Evolutionary conservation across 1,140 invertebrate genomes (phyloP).

Genomic region (Neocloeon triangulifer): DNA sequence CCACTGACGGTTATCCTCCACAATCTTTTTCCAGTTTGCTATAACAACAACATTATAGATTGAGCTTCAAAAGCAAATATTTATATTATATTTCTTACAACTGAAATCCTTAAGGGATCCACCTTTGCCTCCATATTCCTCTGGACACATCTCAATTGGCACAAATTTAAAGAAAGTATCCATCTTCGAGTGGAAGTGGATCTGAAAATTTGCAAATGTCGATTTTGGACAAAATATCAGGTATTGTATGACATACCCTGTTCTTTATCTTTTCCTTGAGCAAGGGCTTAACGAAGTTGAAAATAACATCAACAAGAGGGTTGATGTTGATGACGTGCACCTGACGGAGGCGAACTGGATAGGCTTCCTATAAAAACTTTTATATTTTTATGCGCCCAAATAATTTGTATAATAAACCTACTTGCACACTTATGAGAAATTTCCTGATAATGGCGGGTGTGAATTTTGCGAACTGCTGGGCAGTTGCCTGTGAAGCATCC

Average conservation of each 20-base stretch:
- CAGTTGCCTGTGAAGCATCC: slow-evolving; percentile 45
- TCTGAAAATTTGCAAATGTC: slow-evolving; percentile 15
- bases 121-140: slow-evolving; percentile 53
- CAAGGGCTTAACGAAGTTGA: slow-evolving; percentile 64
- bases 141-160: slow-evolving; percentile 50
- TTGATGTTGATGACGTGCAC: slow-evolving; percentile 67
- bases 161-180: slow-evolving; percentile 51
- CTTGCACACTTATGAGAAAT: slow-evolving; percentile 57
- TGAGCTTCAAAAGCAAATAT: too few species aligned
- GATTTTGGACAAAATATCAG: neutral
- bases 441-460: slow-evolving; percentile 53
- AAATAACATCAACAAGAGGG: slow-evolving; percentile 53
- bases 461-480: slow-evolving; percentile 42
- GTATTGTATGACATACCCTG: slow-evolving; percentile 18
- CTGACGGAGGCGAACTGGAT: slow-evolving; percentile 63
- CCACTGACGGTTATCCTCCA: slow-evolving; percentile 37
- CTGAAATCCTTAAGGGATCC: slow-evolving; percentile 43
- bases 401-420: too few species aligned
- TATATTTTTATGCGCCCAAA: too few species aligned
- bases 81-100: too few species aligned
- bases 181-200: slow-evolving; percentile 47
- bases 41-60: slow-evolving; percentile 4
- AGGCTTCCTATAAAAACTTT: slow-evolving; percentile 43
- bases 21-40: slow-evolving; percentile 50
- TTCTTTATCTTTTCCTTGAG: slow-evolving; percentile 67